Base-by-base conservation (phyloP, 2,797 vertebrate species). In the Lutjanus campechanus region DNA sequence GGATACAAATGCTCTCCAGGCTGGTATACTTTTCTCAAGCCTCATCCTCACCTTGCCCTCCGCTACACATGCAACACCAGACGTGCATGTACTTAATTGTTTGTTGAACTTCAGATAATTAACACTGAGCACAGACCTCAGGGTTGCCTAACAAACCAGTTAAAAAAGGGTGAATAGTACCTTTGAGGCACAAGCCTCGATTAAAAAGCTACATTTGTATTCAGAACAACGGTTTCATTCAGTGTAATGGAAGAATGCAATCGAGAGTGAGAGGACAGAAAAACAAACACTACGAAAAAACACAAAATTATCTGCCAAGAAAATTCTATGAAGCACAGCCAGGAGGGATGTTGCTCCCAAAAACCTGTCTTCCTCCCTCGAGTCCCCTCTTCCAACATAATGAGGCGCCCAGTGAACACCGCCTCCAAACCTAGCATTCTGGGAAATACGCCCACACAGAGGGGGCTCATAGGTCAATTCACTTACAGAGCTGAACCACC, bases 401-500 rank as follows among this genome's bases (percentile, higher is more conserved):
- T 91, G 90, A 93, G 90, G 82, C 50, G 41, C 73, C 82, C 76
- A 62, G 85, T 66, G 79, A 86, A 81, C 80, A 61, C 83, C 68
- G 80, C 81, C 79, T 86, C 78, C 13, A 81, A 86, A 86, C 74
- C 69, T 36, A 46, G 75, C 53, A 84, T 89, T 87, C 84, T 88
- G 91, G 88, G 91, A 91, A 92, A 88, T 79, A 82, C 77, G 54
- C 82, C 91, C 89, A 89, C 86, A 67, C 73, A 64, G 85, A 83
- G 65, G 67, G 75, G 73, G 84, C 85, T 81, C 73, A 81, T 40
- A 91, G 86, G 93, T 94, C 93, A 93, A 89, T 90, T 92, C 76
- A 81, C 87, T 94, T 89, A 88, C 74, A 87, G 77, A 53, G 73
- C 79, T 22, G 69, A 84, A 89, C 77, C 89, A 87, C 85, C 88